Evolutionary conservation across 2,888 invertebrate species (phyloP).

Genomic region (Erannis defoliaria): DNA sequence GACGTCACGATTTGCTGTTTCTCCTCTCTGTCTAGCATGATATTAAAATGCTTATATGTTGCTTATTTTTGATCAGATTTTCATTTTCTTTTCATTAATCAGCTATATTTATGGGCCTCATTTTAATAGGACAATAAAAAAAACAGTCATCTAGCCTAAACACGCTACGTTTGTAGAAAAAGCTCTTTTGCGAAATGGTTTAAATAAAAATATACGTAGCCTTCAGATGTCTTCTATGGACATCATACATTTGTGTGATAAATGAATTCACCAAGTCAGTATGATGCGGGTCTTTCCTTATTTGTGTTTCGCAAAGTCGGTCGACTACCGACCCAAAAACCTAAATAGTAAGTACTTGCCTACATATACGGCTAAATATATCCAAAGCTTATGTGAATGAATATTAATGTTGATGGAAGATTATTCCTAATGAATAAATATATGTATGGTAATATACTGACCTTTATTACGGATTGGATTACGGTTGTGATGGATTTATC

Average conservation of each 20-base stretch:
- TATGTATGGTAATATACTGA: conserved; percentile 12
- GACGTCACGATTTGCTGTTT: too few species aligned
- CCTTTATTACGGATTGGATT: conserved; percentile 15
- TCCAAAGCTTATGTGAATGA: conserved; percentile 25
- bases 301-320: conserved; percentile 55
- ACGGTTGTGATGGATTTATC: conserved; percentile 8
- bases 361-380: conserved; percentile 38
- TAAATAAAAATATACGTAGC: conserved; percentile 28
- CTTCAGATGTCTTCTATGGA: conserved; percentile 18
- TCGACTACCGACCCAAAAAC: conserved; percentile 48
- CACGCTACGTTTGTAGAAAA: too few species aligned
- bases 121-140: too few species aligned
- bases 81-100: too few species aligned
- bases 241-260: conserved; percentile 59
- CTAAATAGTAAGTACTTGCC: conserved; percentile 49
- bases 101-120: too few species aligned
- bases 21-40: too few species aligned
- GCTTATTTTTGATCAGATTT: too few species aligned
- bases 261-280: conserved; percentile 63
- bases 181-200: background rate
- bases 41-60: too few species aligned
- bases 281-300: conserved; percentile 64
- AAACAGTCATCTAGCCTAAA: too few species aligned
- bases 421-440: conserved; percentile 29
- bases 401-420: conserved; percentile 33